Base-by-base conservation (phyloP, 2,797 vertebrate species). In the Podarcis siculus region DNA sequence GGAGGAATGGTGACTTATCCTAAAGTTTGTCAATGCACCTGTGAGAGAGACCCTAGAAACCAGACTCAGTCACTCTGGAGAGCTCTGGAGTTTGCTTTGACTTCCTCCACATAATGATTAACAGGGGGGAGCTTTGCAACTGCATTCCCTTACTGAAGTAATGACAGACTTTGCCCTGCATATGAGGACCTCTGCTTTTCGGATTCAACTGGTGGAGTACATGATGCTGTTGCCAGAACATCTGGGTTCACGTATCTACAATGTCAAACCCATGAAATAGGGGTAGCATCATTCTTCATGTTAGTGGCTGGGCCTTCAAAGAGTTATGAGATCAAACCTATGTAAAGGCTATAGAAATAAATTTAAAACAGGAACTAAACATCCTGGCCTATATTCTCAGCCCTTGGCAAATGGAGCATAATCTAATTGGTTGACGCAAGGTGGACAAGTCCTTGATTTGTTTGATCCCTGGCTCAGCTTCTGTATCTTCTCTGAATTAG, bases 61-160 rank as follows among this genome's bases (percentile, higher is more conserved):
- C 55, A 61, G 55, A 30, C 49, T 79, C 25, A 15, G n/a, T 61
- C 55, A 32, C 9, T 83, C 55, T 49, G 55, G 69, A 39, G 32
- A 79, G 5, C 25, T 79, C 25, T 55, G 37, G 32, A 81, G 45
- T 67, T 76, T 77, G 32, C 9, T 82, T 76, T 39, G 25, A n/a
- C 78, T 82, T 9, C 72, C 58, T 66, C 30, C 2, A 23, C 64
- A 64, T 64, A 76, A 86, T 86, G n/a, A 86, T 86, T 86, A 67
- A 76, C 35, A 21, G 4, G 8, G n/a, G 35, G 79, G 72, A 89
- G 84, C 61, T 86, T 75, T 86, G 83, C 61, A 69, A 69, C 27
- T 86, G 72, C 83, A 82, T 81, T 84, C 49, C 79, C 19, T 32
- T 72, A 89, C 58, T 32, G 61, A 4, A 58, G 32, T 42, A 82